Percentiles rank a stretch among this genome's conserved stretches.
Evolutionary conservation across 2,113 vertebrate genomes (phyloP).

Genomic region (Oryzias woworae): DNA sequence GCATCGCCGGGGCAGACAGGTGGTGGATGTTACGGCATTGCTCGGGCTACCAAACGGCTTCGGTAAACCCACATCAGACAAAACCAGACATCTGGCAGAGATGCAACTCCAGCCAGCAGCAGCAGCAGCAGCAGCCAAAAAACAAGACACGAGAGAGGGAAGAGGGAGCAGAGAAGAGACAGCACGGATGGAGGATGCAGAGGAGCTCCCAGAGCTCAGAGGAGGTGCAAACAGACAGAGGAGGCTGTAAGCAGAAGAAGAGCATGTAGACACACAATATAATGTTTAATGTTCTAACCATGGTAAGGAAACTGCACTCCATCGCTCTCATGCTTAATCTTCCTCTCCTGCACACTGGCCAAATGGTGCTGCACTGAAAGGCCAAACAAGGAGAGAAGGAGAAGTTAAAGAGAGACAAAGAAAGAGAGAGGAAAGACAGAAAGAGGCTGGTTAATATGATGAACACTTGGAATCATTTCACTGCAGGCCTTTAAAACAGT

Average conservation of each 20-base stretch:
- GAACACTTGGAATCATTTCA: constrained; percentile 46
- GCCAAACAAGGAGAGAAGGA: constrained; percentile 80
- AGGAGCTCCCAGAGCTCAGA: constrained; percentile 28
- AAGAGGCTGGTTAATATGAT: constrained; percentile 40
- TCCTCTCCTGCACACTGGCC: constrained; percentile 82
- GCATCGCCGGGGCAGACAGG: constrained; percentile 42
- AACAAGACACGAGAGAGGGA: constrained; percentile 33
- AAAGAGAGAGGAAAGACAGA: constrained; percentile 42
- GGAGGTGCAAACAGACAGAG: constrained; percentile 53
- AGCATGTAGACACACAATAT: constrained; percentile 66
- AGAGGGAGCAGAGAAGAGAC: constrained; percentile 9
- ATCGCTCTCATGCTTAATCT: constrained; percentile 83
- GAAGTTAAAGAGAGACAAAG: constrained; percentile 69
- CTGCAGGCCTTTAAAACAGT: constrained; percentile 23
- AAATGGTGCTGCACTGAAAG: constrained; percentile 83
- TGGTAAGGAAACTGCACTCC: constrained; percentile 83
- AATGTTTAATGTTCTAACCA: constrained; percentile 78
- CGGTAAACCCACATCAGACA: constrained; percentile 62
- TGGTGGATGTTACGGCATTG: constrained; percentile 57
- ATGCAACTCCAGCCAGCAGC: constrained; percentile 66
- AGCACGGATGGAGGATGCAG: constrained; percentile 27
- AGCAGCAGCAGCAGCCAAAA: constrained; percentile 42
- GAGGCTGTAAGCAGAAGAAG: constrained; percentile 54
- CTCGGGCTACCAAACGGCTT: constrained; percentile 66
- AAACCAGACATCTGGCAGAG: constrained; percentile 68